phyloP scores from a whole-genome alignment of 1,140 invertebrate species.

The Drosophila guanche region DNA sequence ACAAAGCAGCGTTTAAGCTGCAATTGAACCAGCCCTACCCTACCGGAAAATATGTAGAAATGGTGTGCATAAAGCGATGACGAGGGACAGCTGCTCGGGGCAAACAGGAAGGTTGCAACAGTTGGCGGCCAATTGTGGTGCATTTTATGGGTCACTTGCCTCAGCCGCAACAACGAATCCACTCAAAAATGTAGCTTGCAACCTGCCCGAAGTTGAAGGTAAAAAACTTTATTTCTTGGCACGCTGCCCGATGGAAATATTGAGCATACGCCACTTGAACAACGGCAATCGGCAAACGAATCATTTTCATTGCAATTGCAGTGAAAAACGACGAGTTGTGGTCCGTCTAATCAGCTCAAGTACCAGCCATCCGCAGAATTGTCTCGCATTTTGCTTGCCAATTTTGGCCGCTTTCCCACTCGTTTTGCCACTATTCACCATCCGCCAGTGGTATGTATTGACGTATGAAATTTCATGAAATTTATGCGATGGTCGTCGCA shows the following conservation, averaged over 20 bases:
- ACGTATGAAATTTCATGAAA: slow-evolving; percentile 58
- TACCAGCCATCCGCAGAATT: slow-evolving; percentile 21
- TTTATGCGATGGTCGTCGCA: slow-evolving; percentile 58
- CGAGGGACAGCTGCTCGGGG: slow-evolving; percentile 21
- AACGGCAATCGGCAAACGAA: slow-evolving; percentile 9
- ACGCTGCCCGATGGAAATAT: slow-evolving; percentile 41
- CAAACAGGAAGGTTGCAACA: slow-evolving; percentile 31
- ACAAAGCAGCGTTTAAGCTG: slow-evolving; percentile 42
- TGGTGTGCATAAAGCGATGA: slow-evolving; percentile 44
- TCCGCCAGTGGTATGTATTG: slow-evolving; percentile 21
- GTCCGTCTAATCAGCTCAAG: slow-evolving; percentile 51
- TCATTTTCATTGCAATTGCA: slow-evolving; percentile 46
- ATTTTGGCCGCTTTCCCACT: not conserved
- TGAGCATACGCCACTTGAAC: slow-evolving; percentile 36
- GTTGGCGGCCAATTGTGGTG: slow-evolving; percentile 37
- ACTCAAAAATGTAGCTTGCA: slow-evolving; percentile 45
- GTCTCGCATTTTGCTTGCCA: slow-evolving; percentile 14
- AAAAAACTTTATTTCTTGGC: slow-evolving; percentile 50
- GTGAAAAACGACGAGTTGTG: slow-evolving; percentile 38
- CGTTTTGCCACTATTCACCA: slow-evolving; percentile 1
- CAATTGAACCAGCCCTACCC: slow-evolving; percentile 42
- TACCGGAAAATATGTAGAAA: slow-evolving; percentile 13
- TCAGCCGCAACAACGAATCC: slow-evolving; percentile 36
- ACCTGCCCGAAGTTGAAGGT: slow-evolving; percentile 5
- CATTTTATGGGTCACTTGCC: slow-evolving; percentile 58